Evolutionary conservation across 1,140 invertebrate genomes (phyloP).

Genomic region (Ceratina japonica): DNA sequence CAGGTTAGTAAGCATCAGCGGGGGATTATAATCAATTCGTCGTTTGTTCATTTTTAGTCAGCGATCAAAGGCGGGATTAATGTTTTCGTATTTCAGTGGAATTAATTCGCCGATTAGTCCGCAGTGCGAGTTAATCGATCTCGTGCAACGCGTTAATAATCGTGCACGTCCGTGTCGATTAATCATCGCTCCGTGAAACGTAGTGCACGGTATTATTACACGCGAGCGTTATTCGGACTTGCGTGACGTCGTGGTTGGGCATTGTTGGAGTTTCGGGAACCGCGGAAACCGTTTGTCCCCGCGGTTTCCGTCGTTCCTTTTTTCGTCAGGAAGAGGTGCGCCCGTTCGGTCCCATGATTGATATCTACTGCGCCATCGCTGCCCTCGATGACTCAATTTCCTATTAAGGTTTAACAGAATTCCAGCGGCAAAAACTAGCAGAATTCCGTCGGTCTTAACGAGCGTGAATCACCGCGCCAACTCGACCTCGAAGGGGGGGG

Average conservation of each 20-base stretch:
- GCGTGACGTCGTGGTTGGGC: constrained; percentile 41
- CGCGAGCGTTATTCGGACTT: constrained; percentile 18
- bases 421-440: constrained; percentile 34
- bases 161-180: constrained; percentile 25
- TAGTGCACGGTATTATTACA: constrained; percentile 30
- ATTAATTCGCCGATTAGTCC: constrained; percentile 10
- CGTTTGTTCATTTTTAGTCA: constrained; percentile 19
- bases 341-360: neutral
- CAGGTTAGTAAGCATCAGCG: constrained; percentile 73
- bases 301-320: neutral
- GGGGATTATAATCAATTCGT: constrained; percentile 36
- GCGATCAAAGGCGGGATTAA: constrained; percentile 28
- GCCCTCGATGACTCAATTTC: constrained; percentile 35
- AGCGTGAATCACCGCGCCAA: constrained; percentile 26
- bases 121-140: neutral
- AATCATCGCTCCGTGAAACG: constrained; percentile 26
- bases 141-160: constrained; percentile 31
- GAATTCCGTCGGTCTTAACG: constrained; percentile 31
- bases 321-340: constrained; percentile 13
- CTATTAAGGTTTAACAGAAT: constrained; percentile 28
- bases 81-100: constrained; percentile 1
- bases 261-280: neutral
- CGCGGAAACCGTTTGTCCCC: neutral
- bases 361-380: neutral
- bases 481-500: neutral